Conservation (phyloP, 2,888 invertebrate genomes). For the Microplitis manilae region DNA sequence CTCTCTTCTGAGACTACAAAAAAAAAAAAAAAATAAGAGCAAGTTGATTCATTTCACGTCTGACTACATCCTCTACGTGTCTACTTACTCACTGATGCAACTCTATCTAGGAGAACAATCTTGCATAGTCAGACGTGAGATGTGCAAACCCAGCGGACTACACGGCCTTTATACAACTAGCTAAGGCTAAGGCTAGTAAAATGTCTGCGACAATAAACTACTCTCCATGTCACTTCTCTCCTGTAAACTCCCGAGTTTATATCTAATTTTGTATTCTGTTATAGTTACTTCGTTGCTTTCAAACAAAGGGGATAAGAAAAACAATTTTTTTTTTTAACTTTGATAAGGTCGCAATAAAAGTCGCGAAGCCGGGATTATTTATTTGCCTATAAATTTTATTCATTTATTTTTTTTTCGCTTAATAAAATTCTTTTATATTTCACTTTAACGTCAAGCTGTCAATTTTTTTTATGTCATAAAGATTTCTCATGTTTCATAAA, state of each 20-base stretch:
- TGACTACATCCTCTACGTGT: constrained; percentile 32
- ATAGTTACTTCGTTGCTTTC: not conserved
- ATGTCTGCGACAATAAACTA: not conserved
- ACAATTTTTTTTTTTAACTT: not conserved
- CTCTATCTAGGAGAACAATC: constrained; percentile 21
- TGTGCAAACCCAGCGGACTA: not conserved
- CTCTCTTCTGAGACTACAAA: not conserved
- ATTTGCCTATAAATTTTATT: too few species aligned
- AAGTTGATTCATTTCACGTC: constrained; percentile 33
- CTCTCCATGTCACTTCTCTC: not conserved
- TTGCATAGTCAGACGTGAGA: constrained; percentile 12
- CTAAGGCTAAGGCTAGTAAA: not conserved
- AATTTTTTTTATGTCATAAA: too few species aligned
- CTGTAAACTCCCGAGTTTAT: not conserved
- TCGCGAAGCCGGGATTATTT: not conserved
- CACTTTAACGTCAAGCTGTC: too few species aligned
- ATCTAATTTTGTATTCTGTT: not conserved
- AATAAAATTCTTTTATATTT: too few species aligned
- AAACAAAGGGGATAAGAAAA: not conserved
- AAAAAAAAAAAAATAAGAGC: constrained; percentile 9
- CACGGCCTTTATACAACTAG: too few species aligned
- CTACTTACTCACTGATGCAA: constrained; percentile 16
- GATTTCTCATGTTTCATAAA: too few species aligned
- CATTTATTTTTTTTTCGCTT: too few species aligned
- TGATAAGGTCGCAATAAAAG: not conserved